phyloP scores from a whole-genome alignment of 1,140 invertebrate species.

The Asobara japonica region DNA sequence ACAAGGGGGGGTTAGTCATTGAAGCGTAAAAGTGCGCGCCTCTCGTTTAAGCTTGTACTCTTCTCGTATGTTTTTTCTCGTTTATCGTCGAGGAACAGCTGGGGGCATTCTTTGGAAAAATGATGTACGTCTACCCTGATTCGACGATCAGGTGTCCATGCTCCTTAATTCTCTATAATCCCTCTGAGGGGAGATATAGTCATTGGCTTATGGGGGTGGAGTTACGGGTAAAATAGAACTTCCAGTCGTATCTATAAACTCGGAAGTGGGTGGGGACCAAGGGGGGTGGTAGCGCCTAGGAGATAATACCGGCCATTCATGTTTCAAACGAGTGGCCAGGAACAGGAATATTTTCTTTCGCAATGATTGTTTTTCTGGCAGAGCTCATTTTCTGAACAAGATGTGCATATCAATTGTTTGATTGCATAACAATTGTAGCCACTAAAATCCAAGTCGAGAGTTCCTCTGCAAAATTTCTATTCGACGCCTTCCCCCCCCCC shows the following conservation, averaged over 20 bases:
- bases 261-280: background rate
- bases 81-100: conserved; percentile 12
- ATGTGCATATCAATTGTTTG: no score
- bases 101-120: conserved; percentile 22
- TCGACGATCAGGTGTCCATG: conserved; percentile 18
- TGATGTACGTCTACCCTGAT: background rate
- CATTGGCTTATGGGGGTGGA: background rate
- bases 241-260: background rate
- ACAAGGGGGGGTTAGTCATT: background rate
- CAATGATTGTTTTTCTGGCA: no score
- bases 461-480: no score
- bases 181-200: background rate
- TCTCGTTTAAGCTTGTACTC: no score
- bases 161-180: conserved; percentile 20
- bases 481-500: no score
- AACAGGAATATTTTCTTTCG: no score
- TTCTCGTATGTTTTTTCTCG: background rate
- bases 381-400: no score
- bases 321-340: no score
- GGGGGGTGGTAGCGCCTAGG: no score
- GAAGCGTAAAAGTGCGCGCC: background rate
- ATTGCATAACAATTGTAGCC: no score
- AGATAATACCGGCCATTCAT: no score
- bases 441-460: no score
- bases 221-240: background rate